Percentiles rank a stretch among this genome's conserved stretches.
Conservation (phyloP, 92 coral and sea anemone genomes). For the Paramuricea clavata region DNA sequence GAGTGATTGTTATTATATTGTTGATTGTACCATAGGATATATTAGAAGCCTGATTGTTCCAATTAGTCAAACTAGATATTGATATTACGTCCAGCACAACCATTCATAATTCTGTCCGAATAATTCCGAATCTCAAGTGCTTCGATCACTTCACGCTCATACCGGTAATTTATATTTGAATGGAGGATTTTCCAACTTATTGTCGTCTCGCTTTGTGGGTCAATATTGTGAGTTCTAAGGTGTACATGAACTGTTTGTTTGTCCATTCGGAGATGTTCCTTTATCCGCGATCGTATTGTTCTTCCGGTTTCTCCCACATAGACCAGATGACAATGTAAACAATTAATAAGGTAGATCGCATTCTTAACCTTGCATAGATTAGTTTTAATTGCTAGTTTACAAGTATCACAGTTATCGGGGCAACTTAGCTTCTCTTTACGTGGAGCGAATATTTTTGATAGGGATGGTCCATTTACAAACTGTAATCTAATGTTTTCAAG, state of each 20-base stretch:
- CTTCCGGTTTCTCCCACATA: constrained; percentile 22
- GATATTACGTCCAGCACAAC: constrained; percentile 27
- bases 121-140: constrained; percentile 28
- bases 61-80: not conserved
- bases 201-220: not conserved
- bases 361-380: constrained; percentile 10
- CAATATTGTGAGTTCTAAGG: not conserved
- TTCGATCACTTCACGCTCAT: constrained; percentile 6
- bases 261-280: constrained; percentile 20
- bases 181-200: constrained; percentile 33
- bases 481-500: not conserved
- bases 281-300: constrained; percentile 5
- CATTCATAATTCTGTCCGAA: constrained; percentile 18
- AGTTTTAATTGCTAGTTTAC: constrained; percentile 1
- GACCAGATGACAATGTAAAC: not conserved
- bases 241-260: constrained; percentile 23
- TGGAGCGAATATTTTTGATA: not conserved
- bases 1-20: not conserved
- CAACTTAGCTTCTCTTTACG: not conserved
- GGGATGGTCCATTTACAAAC: not conserved
- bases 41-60: not conserved
- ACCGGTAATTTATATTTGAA: not conserved
- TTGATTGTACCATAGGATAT: not conserved
- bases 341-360: not conserved
- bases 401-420: not conserved